Conservation (phyloP, 2,113 vertebrate species). For the Eidolon helvum region DNA sequence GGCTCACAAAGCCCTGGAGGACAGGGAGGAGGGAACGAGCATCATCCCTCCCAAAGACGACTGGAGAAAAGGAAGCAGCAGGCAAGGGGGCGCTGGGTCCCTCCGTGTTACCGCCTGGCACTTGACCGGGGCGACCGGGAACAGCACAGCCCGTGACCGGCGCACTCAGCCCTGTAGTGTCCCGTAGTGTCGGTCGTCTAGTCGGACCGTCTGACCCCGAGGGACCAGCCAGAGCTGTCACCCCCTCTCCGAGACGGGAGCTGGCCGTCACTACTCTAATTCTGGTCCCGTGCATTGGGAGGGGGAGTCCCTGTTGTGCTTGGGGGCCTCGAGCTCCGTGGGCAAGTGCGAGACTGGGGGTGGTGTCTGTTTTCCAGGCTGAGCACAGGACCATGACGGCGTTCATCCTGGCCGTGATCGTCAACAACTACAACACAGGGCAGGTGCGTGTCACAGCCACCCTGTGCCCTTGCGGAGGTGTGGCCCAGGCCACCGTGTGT, state of each 20-base stretch:
- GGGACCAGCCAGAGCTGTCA: neutral
- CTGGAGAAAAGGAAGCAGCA: no score
- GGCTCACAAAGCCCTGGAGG: neutral
- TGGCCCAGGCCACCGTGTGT: fast-evolving
- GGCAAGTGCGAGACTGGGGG: fast-evolving
- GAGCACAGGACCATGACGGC: constrained; percentile 99
- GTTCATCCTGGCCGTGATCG: constrained; percentile 97
- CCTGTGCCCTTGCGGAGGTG: no score
- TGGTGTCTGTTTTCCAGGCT: constrained; percentile 85
- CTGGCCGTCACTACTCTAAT: no score
- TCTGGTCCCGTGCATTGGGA: no score
- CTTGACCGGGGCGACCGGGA: no score
- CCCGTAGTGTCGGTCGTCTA: no score
- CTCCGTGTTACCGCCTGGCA: fast-evolving
- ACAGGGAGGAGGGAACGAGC: neutral
- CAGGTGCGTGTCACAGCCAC: constrained; percentile 86
- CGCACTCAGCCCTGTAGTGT: no score
- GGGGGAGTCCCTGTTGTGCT: no score
- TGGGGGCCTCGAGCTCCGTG: neutral
- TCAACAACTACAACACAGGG: constrained; percentile 97
- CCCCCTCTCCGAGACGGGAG: neutral
- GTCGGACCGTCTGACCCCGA: no score
- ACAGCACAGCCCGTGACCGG: neutral
- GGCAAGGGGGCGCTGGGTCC: neutral
- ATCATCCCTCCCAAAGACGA: fast-evolving